A percentile compares a stretch with the other conserved stretches of the same genome.
These are phyloP conservation scores for Cephus runcator DNA, from an alignment of 2,888 invertebrate genomes.

Conservation along the genomic window DNA sequence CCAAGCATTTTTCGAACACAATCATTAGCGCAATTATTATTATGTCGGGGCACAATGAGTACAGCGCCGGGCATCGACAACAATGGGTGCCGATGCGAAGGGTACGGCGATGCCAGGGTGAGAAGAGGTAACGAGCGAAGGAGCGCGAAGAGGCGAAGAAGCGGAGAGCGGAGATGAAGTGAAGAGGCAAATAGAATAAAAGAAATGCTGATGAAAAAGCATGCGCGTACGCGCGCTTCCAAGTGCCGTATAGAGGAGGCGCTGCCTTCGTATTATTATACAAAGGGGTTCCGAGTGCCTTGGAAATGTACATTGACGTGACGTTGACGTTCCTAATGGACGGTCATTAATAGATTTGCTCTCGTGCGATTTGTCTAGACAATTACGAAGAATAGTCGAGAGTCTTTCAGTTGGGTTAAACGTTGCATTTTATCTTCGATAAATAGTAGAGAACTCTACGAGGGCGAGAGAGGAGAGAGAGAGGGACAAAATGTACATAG, in stretches of 20 bases:
- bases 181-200: background rate
- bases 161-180: background rate
- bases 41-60: slow-evolving; percentile 54
- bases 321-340: slow-evolving; percentile 36
- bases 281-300: slow-evolving; percentile 33
- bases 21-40: slow-evolving; percentile 64
- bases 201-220: slow-evolving; percentile 42
- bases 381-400: background rate
- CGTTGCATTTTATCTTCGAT: background rate
- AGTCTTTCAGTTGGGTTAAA: background rate
- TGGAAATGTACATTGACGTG: slow-evolving; percentile 26
- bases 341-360: slow-evolving; percentile 16
- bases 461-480: background rate
- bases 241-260: background rate
- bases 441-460: background rate
- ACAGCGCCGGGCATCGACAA: slow-evolving; percentile 44
- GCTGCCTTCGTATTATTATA: slow-evolving; percentile 29
- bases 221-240: slow-evolving; percentile 29
- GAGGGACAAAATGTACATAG: too few relatives aligned
- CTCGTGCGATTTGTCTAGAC: background rate
- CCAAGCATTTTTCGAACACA: slow-evolving; percentile 54
- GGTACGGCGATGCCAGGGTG: slow-evolving; percentile 11
- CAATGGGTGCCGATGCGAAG: slow-evolving; percentile 38
- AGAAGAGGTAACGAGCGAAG: slow-evolving; percentile 28
- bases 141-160: slow-evolving; percentile 20